Base-by-base conservation (phyloP, 1,140 invertebrate genomes). In the Ceratitis capitata region DNA sequence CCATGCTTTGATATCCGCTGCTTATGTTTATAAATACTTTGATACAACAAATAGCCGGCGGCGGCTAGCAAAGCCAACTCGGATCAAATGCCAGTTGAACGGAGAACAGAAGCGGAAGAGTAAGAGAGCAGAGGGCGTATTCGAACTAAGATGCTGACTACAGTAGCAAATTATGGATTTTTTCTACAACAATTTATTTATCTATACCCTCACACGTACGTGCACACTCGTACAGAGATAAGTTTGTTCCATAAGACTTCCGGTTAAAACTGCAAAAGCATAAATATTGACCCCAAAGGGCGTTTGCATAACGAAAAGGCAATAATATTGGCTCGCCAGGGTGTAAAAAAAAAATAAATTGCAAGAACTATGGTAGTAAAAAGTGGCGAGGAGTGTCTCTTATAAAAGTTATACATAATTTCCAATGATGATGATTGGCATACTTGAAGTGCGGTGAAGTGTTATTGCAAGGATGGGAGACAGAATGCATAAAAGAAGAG, bases 251-350 rank as follows among this genome's bases (percentile, higher is more conserved):
- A 23, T 32, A 78, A 78, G 42, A 78, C 69, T 45, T 78, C 69
- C 69, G 69, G 69, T 45, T 45, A n/a, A 78, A 78, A 69, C 61
- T 69, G 61, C 16, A 69, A 69, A 42, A 78, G 35, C 35, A 78
- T 78, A 78, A 78, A 78, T 78, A 78, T 78, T 78, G 35, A 78
- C 39, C 39, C 69, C 69, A 45, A 78, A 42, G 39, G 69, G n/a
- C 69, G 39, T 78, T 78, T 78, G 69, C 39, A 78, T 78, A 78
- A 78, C 19, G 26, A n/a, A 78, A 78, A 39, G 16, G 61, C 61
- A 69, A 69, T 61, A 69, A 69, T 35, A 32, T 4, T 39, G 29
- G 26, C 9, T 32, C 9, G 5, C 58, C 16, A 6, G 53, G 53
- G 14, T 12, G 10, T 1, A 14, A 69, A 35, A 32, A 3, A 19